Evolutionary conservation across 2,888 invertebrate species (phyloP), one percentile per base, ranked within the genome.

Genomic region (Scaptomyza caliginosa): DNA sequence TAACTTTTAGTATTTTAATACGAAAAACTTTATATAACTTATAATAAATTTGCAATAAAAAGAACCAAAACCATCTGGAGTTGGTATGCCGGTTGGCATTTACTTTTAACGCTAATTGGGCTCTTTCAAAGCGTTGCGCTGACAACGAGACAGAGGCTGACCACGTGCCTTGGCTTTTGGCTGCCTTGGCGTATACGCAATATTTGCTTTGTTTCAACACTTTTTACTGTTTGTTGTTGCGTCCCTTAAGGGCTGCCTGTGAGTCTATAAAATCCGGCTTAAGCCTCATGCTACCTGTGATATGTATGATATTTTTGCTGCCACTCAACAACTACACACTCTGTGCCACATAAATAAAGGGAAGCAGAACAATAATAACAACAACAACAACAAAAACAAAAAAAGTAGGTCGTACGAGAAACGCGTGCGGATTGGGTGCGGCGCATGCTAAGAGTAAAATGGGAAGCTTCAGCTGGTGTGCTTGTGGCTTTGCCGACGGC

Each of bases 241-340:
- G 34, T 60, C 23, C 26, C 45, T 51, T 43, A 10, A 17, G 63
- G 30, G 26, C 49, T n/a, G 7, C 26, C 36, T 54, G 64, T 50
- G 51, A 67, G 77, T 85, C 77, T 69, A 86, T 79, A 68, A 82
- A 86, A 86, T 88, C 88, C 86, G 69, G 72, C 71, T 86, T 88
- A 86, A 80, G 81, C 78, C 59, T 17, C 77, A 48, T 66, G 68
- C 80, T 79, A 82, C 83, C 80, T 85, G 71, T 52, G 86, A 82
- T 74, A 81, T 79, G 86, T 76, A 78, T 84, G 85, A 62, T 66
- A 82, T 75, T 70, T 72, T 67, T 82, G 65, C 67, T 71, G 78
- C 75, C 75, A 69, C 74, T 64, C 76, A 60, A 65, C 78, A 74
- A 42, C 46, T 24, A 38, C 38, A 68, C 48, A 38, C 23, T 50